Evolutionary conservation across 2,797 vertebrate genomes (phyloP), one percentile per base, ranked within the genome.

Genomic region (Mormyrops boulengeri): DNA sequence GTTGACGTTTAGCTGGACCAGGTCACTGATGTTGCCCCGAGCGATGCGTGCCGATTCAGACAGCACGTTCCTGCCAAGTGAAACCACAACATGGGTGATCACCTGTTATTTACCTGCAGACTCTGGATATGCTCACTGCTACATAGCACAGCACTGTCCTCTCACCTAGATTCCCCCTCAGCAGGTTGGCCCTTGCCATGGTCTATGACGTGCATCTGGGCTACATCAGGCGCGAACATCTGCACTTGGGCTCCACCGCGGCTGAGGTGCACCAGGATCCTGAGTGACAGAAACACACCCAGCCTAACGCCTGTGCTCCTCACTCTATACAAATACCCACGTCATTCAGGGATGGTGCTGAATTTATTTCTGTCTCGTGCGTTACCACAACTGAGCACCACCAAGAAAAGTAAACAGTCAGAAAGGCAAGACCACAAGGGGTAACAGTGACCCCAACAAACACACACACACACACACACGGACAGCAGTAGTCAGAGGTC

Each of bases 171-270:
- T 90, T 97, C 96, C 0, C 89, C 88, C 89, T 95, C 95, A 14
- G 92, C 91, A 26, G 96, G 96, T 22, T 97, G 95, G 0, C 97
- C 97, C 92, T 95, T 97, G 60, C 91, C 91, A 91, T 98, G 97
- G 91, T 98, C 96, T 9, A 97, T 92, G 80, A 98, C 97, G 0
- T 98, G 97, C 96, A 97, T 96, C 93, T 97, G 97, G 19, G 94
- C 88, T 47, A 96, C 85, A 89, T 97, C 94, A 3, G 97, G 97
- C n/a, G 97, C 97, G 47, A 95, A 98, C 93, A 97, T 97, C 92
- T 96, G 96, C 89, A 97, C 95, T 49, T 95, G 94, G 0, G 97
- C 97, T 7, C 96, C 97, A 0, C 94, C 95, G 0, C 97, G 95
- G 92, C 97, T 98, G 90, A 98, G 94, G 90, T 98, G 97, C 0